These are phyloP conservation scores for Oryzias celebensis DNA, from an alignment of 2,113 vertebrate genomes.

Conservation along the genomic window DNA sequence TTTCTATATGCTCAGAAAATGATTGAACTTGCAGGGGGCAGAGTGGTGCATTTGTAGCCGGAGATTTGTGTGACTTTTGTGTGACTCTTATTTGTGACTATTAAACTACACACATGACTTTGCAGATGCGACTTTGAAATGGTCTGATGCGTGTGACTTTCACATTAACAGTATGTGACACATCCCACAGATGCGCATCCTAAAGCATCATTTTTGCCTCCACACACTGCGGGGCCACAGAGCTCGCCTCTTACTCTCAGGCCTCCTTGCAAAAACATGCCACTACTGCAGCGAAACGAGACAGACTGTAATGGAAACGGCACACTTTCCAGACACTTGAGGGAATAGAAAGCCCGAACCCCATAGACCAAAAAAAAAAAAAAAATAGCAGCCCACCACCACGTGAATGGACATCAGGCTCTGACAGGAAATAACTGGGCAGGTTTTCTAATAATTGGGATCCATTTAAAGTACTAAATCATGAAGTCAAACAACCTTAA, in stretches of 20 bases:
- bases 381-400: constrained; percentile 21
- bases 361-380: constrained; percentile 57
- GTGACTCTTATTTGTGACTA: too few species aligned
- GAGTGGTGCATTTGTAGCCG: too few species aligned
- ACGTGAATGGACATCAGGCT: constrained; percentile 31
- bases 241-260: constrained; percentile 27
- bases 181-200: too few species aligned
- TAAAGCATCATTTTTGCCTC: too few species aligned
- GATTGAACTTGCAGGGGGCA: too few species aligned
- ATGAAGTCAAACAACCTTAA: constrained; percentile 12
- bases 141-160: too few species aligned
- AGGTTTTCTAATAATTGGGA: constrained; percentile 48
- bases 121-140: too few species aligned
- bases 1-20: too few species aligned
- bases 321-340: constrained; percentile 79
- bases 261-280: constrained; percentile 74
- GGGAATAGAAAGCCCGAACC: constrained; percentile 77
- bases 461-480: constrained; percentile 51
- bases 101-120: too few species aligned
- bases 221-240: constrained; percentile 18
- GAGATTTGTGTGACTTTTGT: too few species aligned
- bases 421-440: constrained; percentile 59
- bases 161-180: too few species aligned
- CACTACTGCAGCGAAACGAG: constrained; percentile 62
- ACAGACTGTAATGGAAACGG: constrained; percentile 72